Percentiles rank a stretch among this genome's conserved stretches.
Conservation (phyloP, 2,888 invertebrate genomes). For the Drosophila acutilabella region DNA sequence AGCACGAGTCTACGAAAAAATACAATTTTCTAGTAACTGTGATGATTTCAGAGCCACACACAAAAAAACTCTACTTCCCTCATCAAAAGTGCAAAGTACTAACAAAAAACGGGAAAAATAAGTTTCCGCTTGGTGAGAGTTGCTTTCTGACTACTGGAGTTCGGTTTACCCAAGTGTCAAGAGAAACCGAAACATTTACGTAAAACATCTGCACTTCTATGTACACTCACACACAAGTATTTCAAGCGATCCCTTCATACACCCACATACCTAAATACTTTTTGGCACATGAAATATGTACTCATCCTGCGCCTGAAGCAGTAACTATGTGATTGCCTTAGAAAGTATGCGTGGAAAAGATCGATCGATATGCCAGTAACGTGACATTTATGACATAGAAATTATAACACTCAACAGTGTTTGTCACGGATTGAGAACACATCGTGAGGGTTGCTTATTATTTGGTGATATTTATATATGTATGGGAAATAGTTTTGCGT, state of each 20-base stretch:
- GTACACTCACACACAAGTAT: background rate
- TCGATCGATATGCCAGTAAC: background rate
- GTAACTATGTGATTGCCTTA: background rate
- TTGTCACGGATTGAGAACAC: background rate
- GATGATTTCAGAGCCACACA: too few species aligned
- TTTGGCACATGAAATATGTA: background rate
- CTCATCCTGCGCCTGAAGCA: background rate
- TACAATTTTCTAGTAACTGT: too few species aligned
- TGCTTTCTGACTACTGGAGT: background rate
- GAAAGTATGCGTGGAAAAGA: background rate
- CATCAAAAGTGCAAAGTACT: too few species aligned
- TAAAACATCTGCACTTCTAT: background rate
- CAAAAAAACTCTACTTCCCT: too few species aligned
- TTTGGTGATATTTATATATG: background rate
- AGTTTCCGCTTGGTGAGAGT: background rate
- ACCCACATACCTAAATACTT: background rate
- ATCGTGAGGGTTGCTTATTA: background rate
- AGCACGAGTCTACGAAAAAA: too few species aligned
- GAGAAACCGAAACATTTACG: background rate
- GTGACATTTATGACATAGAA: background rate
- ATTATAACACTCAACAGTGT: background rate
- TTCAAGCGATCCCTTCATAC: background rate
- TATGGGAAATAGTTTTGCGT: background rate
- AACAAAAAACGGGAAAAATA: background rate
- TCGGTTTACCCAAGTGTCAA: background rate